phyloP scores from a whole-genome alignment of 2,797 vertebrate species.

The Neostethus bicornis region DNA sequence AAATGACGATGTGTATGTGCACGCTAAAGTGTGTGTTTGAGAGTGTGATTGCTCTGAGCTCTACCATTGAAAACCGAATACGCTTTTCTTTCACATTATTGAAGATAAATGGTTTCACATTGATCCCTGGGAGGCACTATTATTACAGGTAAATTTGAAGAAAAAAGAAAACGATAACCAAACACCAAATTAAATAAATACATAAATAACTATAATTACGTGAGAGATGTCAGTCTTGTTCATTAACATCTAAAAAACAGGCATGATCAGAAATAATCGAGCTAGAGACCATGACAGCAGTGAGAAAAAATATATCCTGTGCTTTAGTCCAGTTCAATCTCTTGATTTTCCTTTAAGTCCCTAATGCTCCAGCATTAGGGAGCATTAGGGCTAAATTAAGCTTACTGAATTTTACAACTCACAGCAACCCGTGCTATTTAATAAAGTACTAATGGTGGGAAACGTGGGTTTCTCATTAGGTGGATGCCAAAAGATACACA shows the following conservation, averaged over 20 bases:
- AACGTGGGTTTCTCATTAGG: conserved; percentile 73
- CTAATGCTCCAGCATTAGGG: conserved; percentile 42
- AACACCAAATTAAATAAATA: conserved; percentile 1
- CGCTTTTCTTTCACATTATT: background rate
- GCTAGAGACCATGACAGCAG: conserved; percentile 30
- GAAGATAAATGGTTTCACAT: conserved; percentile 1
- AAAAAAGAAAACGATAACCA: conserved; percentile 2
- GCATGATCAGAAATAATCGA: conserved; percentile 51
- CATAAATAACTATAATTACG: conserved; percentile 5
- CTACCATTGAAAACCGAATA: background rate
- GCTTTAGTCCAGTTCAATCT: conserved; percentile 35
- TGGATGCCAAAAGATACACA: conserved; percentile 49
- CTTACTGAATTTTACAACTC: conserved; percentile 66
- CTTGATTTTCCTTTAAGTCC: conserved; percentile 46
- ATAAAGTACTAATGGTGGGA: conserved; percentile 74
- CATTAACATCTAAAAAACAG: conserved; percentile 33
- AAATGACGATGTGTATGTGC: conserved; percentile 38
- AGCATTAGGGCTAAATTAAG: conserved; percentile 70
- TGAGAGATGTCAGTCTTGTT: conserved; percentile 27
- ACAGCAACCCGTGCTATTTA: conserved; percentile 70
- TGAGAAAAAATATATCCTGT: conserved; percentile 53
- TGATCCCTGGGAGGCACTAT: conserved; percentile 5
- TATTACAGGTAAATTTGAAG: conserved; percentile 4
- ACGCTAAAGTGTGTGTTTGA: conserved; percentile 13
- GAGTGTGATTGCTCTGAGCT: conserved; percentile 8